Base-by-base conservation (phyloP, 1,140 invertebrate species). In the Pseudomyrmex flavicornis region DNA sequence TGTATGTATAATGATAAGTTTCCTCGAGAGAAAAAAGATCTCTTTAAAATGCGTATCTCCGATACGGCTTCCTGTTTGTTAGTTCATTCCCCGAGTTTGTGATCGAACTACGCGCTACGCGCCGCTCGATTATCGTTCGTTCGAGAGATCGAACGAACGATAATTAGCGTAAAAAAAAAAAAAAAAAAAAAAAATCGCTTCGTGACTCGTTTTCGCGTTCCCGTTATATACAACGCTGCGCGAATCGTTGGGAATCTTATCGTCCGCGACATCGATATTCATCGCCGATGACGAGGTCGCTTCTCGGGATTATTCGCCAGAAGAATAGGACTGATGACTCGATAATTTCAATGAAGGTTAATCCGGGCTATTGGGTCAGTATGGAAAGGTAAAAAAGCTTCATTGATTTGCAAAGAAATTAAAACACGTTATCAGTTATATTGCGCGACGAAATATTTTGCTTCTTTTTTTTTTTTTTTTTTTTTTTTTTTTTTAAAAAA, bases 261-360 rank as follows among this genome's bases (percentile, higher is more conserved):
- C 77, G 77, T 59, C 44, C 35, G 56, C 68, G 22, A 62, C 68
- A 72, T 73, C 77, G 69, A 82, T 82, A 82, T 82, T 73, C 74
- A 26, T 54, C 58, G 50, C 20, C 68, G 54, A 72, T 68, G 75
- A 69, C 77, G 69, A 70, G 52, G 68, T 80, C 22, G 54, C 13
- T 56, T 52, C 26, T 56, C 56, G 69, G 73, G 66, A 73, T 70
- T 73, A 82, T 8, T 26, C 68, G 35, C 26, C 7, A 17, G 22
- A 54, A 66, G 48, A 76, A 44, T 76, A n/a, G n/a, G 12, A 54
- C 15, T n/a, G 50, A 68, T 46, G 50, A 69, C 75, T 68, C 9
- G 75, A 12, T 56, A 22, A 5, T 69, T 69, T 35, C n/a, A 54
- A 54, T 46, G 48, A 56, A 66, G 35, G 10, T 63, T 46, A 20